Evolutionary conservation across 2,888 invertebrate genomes (phyloP).

Genomic region (Drosophila barbarae): DNA sequence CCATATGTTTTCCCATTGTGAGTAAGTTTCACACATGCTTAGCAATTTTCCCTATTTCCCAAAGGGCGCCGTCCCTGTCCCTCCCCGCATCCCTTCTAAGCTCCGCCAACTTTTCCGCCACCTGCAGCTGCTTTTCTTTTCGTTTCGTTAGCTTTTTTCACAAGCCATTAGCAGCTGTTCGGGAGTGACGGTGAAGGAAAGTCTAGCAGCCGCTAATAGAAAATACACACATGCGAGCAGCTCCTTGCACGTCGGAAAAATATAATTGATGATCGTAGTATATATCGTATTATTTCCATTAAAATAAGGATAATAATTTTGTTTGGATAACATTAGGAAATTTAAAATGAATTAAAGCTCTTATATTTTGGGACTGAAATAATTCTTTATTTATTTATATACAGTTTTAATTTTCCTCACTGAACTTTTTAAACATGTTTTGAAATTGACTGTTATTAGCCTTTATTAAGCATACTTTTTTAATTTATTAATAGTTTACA

Average conservation of each 20-base stretch:
- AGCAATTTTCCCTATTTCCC: conserved; percentile 27
- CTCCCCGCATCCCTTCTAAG: not conserved
- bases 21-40: conserved; percentile 35
- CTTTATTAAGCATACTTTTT: too few species aligned
- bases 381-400: too few species aligned
- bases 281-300: not conserved
- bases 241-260: conserved; percentile 14
- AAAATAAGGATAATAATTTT: too few species aligned
- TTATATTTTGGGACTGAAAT: too few species aligned
- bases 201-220: conserved; percentile 38
- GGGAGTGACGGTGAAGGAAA: conserved; percentile 33
- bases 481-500: too few species aligned
- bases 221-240: conserved; percentile 21
- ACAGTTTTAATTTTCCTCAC: too few species aligned
- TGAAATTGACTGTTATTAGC: too few species aligned
- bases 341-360: too few species aligned
- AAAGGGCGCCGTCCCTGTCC: not conserved
- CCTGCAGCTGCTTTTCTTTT: conserved; percentile 14
- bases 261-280: conserved; percentile 4
- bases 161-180: conserved; percentile 66
- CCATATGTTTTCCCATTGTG: conserved; percentile 27
- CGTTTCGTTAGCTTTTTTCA: conserved; percentile 36
- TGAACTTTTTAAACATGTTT: too few species aligned
- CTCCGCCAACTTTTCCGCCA: conserved; percentile 9
- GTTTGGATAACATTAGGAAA: too few species aligned